A percentile compares a stretch with the other conserved stretches of the same genome.
These are phyloP conservation scores for Esox niger DNA, from an alignment of 2,113 vertebrate species.

Conservation along the genomic window DNA sequence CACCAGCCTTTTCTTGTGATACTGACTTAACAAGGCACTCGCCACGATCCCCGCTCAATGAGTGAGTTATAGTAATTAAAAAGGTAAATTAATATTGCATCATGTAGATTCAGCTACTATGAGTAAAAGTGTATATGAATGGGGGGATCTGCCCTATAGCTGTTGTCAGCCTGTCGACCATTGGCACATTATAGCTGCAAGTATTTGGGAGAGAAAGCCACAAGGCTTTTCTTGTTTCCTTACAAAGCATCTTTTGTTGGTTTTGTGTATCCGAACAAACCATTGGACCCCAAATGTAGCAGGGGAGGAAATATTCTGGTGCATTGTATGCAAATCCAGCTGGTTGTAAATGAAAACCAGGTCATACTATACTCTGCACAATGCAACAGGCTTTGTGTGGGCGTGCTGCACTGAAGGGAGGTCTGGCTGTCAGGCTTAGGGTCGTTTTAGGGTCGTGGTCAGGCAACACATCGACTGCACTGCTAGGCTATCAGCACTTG, in stretches of 20 bases:
- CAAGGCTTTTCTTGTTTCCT: slow-evolving; percentile 5
- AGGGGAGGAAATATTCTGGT: slow-evolving; percentile 42
- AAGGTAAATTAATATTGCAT: slow-evolving; percentile 58
- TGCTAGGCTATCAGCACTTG: too few relatives aligned
- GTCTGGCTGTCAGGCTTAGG: too few relatives aligned
- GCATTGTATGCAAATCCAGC: slow-evolving; percentile 32
- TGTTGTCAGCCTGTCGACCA: slow-evolving; percentile 69
- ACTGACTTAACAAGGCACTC: slow-evolving; percentile 53
- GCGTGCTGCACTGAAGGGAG: slow-evolving; percentile 77
- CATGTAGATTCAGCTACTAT: slow-evolving; percentile 58
- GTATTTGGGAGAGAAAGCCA: slow-evolving; percentile 15
- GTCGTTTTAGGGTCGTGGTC: too few relatives aligned
- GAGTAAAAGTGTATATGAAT: slow-evolving; percentile 26
- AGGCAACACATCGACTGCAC: too few relatives aligned
- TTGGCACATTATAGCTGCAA: slow-evolving; percentile 50
- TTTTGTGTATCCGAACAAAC: slow-evolving; percentile 46
- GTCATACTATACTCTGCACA: slow-evolving; percentile 60
- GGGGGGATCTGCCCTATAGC: slow-evolving; percentile 18
- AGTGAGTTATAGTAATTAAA: slow-evolving; percentile 27
- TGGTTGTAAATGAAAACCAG: slow-evolving; percentile 29
- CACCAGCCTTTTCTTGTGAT: slow-evolving; percentile 71
- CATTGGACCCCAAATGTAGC: slow-evolving; percentile 63
- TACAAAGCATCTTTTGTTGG: slow-evolving; percentile 23
- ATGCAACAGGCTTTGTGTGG: slow-evolving; percentile 59
- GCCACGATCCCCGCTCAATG: slow-evolving; percentile 40